These are phyloP conservation scores for Sebastes matsubarae DNA, from an alignment of 2,797 vertebrate species.

Conservation along the genomic window DNA sequence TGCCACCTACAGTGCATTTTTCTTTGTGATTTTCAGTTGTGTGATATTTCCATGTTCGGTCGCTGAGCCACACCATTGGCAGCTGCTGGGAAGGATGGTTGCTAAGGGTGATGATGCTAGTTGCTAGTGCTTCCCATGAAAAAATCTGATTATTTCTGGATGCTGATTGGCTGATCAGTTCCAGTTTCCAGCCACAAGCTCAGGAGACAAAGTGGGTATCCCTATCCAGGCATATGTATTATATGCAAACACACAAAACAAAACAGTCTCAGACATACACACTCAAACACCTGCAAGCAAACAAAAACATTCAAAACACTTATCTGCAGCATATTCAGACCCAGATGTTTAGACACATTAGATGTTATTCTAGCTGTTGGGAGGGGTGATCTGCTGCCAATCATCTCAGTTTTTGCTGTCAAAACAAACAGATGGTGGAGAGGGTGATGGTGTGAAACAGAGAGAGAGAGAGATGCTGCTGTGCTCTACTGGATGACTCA, in stretches of 20 bases:
- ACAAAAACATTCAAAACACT: background rate
- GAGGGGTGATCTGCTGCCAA: constrained; percentile 12
- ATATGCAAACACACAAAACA: background rate
- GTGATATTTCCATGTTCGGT: background rate
- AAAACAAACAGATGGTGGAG: constrained; percentile 40
- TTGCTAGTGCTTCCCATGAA: constrained; percentile 47
- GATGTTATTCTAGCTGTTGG: background rate
- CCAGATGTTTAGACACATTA: background rate
- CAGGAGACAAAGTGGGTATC: constrained; percentile 26
- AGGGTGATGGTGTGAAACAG: constrained; percentile 18
- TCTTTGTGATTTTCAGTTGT: background rate
- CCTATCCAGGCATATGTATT: constrained; percentile 4
- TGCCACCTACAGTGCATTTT: background rate
- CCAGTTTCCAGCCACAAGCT: constrained; percentile 16
- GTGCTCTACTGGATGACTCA: constrained; percentile 66
- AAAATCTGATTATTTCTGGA: constrained; percentile 53
- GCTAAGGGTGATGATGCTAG: constrained; percentile 64
- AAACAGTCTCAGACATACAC: background rate
- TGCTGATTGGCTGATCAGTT: constrained; percentile 59
- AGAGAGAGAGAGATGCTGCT: constrained; percentile 30
- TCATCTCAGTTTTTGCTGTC: constrained; percentile 38
- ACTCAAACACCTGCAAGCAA: background rate
- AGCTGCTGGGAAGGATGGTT: constrained; percentile 39
- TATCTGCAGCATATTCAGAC: background rate
- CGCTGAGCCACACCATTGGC: constrained; percentile 13